These are phyloP conservation scores for Telmatochromis sp. DNA, from an alignment of 2,113 vertebrate species.

Conservation along the genomic window DNA sequence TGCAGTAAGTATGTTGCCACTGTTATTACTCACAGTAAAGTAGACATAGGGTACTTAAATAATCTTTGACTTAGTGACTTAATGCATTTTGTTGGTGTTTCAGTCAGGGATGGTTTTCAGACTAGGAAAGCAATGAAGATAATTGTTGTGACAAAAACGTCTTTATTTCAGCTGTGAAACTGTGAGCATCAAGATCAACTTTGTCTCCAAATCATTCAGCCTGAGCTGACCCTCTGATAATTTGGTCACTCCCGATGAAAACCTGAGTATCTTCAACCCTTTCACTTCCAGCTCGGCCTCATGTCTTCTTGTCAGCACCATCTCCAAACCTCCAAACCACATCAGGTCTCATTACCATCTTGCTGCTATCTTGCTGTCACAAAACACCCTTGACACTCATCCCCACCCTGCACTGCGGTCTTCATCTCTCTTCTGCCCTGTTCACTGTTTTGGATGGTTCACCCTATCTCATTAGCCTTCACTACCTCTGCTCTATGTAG, in stretches of 20 bases:
- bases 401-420: not conserved
- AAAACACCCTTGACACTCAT: not conserved
- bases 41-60: not conserved
- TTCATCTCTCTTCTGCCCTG: not conserved
- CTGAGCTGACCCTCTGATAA: rapidly evolving
- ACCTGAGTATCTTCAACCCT: not conserved
- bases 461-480: not conserved
- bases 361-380: not conserved
- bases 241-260: not conserved
- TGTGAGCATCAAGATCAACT: not conserved
- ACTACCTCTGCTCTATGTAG: not conserved
- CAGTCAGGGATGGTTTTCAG: not conserved
- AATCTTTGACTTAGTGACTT: not conserved
- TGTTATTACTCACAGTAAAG: not conserved
- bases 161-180: not conserved
- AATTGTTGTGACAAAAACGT: rapidly evolving
- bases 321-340: not conserved
- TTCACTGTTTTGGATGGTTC: not conserved
- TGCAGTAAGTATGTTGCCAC: not conserved
- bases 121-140: not conserved
- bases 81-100: not conserved
- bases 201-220: not conserved
- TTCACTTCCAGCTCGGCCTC: not conserved
- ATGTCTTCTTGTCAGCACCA: not conserved
- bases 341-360: not conserved